phyloP scores from a whole-genome alignment of 2,888 invertebrate species.

The Catonia carolina region DNA sequence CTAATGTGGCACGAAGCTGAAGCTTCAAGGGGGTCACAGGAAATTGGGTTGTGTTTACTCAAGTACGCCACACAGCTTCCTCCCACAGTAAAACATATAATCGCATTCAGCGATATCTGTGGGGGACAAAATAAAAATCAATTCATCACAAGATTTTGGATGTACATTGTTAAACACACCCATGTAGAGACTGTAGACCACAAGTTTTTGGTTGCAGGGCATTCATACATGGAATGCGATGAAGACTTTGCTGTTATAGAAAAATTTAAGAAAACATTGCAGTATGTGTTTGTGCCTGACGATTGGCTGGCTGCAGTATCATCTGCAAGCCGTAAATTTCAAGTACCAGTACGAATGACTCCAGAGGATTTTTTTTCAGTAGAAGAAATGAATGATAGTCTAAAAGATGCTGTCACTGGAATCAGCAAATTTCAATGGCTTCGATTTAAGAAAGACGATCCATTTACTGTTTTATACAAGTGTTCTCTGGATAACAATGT shows the following conservation, averaged over 20 bases:
- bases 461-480: slow-evolving; percentile 15
- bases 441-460: slow-evolving; percentile 14
- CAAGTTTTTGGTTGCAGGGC: slow-evolving; percentile 24
- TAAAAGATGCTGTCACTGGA: slow-evolving; percentile 2
- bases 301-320: slow-evolving; percentile 11
- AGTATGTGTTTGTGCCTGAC: slow-evolving; percentile 12
- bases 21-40: slow-evolving; percentile 24
- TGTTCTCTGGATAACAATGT: slow-evolving; percentile 9
- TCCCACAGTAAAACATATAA: slow-evolving; percentile 15
- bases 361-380: slow-evolving; percentile 6
- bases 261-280: slow-evolving; percentile 17
- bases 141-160: slow-evolving; percentile 37
- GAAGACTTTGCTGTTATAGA: slow-evolving; percentile 25
- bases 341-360: neutral
- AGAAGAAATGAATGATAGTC: slow-evolving; percentile 9
- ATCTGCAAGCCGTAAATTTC: slow-evolving; percentile 2
- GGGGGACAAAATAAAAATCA: slow-evolving; percentile 36
- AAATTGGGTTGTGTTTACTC: slow-evolving; percentile 22
- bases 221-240: slow-evolving; percentile 29
- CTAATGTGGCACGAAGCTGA: slow-evolving; percentile 34
- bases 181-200: slow-evolving; percentile 21
- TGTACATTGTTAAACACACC: slow-evolving; percentile 28
- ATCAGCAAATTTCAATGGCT: slow-evolving; percentile 20
- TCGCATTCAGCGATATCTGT: slow-evolving; percentile 28
- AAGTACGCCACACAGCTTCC: slow-evolving; percentile 15